Evolutionary conservation across 1,140 invertebrate genomes (phyloP), one percentile per base, ranked within the genome.

Genomic region (Pentalonia nigronervosa): DNA sequence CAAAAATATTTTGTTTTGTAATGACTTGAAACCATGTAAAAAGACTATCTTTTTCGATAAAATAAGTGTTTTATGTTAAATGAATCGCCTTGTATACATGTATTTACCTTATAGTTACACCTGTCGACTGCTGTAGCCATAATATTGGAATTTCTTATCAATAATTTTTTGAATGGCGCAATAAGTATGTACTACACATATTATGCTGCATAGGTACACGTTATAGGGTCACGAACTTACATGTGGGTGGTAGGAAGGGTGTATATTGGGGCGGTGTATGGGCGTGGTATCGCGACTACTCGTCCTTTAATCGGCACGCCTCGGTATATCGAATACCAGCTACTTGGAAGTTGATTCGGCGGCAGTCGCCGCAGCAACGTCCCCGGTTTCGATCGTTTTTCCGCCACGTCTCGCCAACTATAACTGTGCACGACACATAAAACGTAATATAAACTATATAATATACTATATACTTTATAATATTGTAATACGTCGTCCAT

Each of bases 181-280:
- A 76, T 30, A 7, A n/a, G n/a, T n/a, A n/a, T n/a, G n/a, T n/a
- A n/a, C 60, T 21, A 67, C 14, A 67, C 25, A 67, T 67, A 67
- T 1, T 8, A 14, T 67, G 30, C 4, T 67, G 9, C 30, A 25
- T 25, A 23, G 23, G 1, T 60, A 67, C 60, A 67, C 60, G 25
- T 67, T 67, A 67, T 14, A 67, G 25, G 60, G 30, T 67, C 60
- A 30, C 14, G 7, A 76, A 76, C 60, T 76, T 76, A 20, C n/a
- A 76, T 14, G 60, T 76, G 60, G 60, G 60, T 76, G 30, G 30
- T n/a, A 76, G 60, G 60, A 76, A 76, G 60, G 60, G n/a, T 76
- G 60, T 76, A 76, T 76, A 76, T 76, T 76, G 60, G 60, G 60
- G 60, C 60, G 60, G 60, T n/a, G 14, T 76, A 76, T 76, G 60